Evolutionary conservation across 2,797 vertebrate species (phyloP).

Genomic region (Ambastaia sidthimunki): DNA sequence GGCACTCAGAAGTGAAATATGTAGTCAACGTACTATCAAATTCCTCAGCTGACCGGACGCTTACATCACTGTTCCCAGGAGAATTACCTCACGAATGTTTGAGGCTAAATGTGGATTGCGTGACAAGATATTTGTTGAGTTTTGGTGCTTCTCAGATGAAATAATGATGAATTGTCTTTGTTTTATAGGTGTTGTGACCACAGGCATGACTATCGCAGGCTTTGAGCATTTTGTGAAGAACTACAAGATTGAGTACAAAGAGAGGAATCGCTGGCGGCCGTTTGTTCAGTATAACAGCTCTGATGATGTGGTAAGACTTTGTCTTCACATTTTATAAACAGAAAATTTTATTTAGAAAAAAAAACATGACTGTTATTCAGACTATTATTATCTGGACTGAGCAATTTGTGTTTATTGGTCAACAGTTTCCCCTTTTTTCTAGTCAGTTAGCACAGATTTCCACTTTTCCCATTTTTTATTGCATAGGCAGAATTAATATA

Average conservation of each 20-base stretch:
- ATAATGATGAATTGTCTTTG: background rate
- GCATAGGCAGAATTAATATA: no score
- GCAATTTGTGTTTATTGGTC: no score
- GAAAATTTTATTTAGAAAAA: background rate
- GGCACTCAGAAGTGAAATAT: slow-evolving; percentile 2
- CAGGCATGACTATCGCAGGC: slow-evolving; percentile 70
- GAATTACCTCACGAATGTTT: background rate
- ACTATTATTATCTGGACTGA: no score
- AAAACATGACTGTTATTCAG: background rate
- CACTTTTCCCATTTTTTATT: no score
- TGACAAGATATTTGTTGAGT: background rate
- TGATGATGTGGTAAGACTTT: slow-evolving; percentile 77
- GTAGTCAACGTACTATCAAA: background rate
- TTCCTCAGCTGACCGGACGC: slow-evolving; percentile 12
- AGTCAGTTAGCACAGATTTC: no score
- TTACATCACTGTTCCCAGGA: background rate
- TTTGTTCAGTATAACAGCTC: slow-evolving; percentile 78
- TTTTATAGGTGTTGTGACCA: slow-evolving; percentile 77
- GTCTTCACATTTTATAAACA: background rate
- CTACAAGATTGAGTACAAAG: slow-evolving; percentile 80
- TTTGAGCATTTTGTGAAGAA: slow-evolving; percentile 80
- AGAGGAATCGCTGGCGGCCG: slow-evolving; percentile 79
- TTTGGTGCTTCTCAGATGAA: background rate
- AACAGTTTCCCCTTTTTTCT: no score
- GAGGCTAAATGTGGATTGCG: background rate